These are phyloP conservation scores for Phoxinus dragarum DNA, from an alignment of 2,797 vertebrate genomes.

Conservation along the genomic window DNA sequence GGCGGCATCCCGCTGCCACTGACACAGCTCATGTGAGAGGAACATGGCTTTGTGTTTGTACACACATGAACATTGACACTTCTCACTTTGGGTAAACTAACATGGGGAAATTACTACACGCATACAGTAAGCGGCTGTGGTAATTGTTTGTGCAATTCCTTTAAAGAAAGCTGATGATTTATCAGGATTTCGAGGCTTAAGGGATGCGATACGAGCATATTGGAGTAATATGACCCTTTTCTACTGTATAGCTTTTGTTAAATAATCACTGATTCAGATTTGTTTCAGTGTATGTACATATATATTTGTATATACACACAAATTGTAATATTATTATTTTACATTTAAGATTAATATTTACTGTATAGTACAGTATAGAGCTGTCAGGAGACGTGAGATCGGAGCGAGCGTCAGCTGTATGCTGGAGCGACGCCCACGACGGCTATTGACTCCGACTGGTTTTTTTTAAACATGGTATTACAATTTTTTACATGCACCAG, in stretches of 20 bases:
- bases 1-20: neutral
- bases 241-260: neutral
- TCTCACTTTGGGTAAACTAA: neutral
- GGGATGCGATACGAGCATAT: neutral
- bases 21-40: slow-evolving; percentile 10
- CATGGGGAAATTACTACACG: neutral
- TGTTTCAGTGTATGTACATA: neutral
- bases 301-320: neutral
- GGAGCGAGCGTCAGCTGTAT: neutral
- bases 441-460: neutral
- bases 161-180: neutral
- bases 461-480: too few species aligned
- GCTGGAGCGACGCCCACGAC: neutral
- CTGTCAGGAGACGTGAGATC: neutral
- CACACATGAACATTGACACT: neutral
- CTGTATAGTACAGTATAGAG: neutral
- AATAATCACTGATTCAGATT: neutral
- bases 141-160: neutral
- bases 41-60: slow-evolving; percentile 14
- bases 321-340: neutral
- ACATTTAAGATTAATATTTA: neutral
- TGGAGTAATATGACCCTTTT: neutral
- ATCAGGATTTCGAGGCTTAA: neutral
- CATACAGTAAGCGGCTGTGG: neutral
- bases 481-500: neutral